phyloP scores from a whole-genome alignment of 2,888 invertebrate genomes.

The Ectemnius cavifrons region DNA sequence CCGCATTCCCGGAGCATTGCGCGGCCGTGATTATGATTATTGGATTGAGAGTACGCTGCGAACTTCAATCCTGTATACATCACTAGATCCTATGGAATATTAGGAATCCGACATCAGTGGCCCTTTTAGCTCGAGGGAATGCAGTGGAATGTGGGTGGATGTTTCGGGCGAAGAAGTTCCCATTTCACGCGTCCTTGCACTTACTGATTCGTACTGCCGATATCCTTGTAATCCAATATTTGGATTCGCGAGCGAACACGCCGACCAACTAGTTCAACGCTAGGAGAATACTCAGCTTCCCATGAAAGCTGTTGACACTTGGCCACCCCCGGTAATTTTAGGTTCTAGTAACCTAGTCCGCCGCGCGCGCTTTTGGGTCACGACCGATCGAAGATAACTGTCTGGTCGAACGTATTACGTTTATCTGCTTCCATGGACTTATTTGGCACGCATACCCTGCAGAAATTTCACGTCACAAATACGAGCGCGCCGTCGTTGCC shows the following conservation, averaged over 20 bases:
- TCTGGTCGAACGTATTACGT: constrained; percentile 21
- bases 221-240: neutral
- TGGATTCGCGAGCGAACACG: neutral
- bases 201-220: neutral
- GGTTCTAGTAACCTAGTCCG: constrained; percentile 42
- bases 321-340: constrained; percentile 19
- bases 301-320: constrained; percentile 30
- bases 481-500: constrained; percentile 9
- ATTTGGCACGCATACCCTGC: constrained; percentile 45
- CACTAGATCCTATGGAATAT: no score
- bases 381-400: constrained; percentile 53
- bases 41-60: no score
- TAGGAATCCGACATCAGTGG: no score
- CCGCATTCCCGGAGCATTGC: no score
- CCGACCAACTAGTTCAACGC: neutral
- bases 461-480: constrained; percentile 35
- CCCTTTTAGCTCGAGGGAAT: no score
- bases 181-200: neutral
- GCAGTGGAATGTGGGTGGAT: no score
- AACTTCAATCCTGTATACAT: no score
- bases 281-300: constrained; percentile 3
- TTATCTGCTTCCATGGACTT: constrained; percentile 42
- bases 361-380: constrained; percentile 49
- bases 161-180: neutral
- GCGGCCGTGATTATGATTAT: no score